Evolutionary conservation across 1,140 invertebrate genomes (phyloP), one percentile per base, ranked within the genome.

Genomic region (Spodoptera litura): DNA sequence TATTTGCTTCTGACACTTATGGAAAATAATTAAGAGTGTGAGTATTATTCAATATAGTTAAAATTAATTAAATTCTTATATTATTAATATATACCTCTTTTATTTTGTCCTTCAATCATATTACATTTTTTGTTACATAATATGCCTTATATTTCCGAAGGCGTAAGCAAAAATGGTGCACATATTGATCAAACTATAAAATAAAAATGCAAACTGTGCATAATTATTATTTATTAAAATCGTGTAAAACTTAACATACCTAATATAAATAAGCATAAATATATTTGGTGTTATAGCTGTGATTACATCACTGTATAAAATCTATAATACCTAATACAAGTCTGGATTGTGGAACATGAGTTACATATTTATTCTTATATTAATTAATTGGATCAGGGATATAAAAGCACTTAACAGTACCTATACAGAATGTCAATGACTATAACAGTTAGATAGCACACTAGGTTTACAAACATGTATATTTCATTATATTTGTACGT

Each of bases 211-310:
- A 3, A 59, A 9, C 64, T 61, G 66, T 62, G 59, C 51, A 59
- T 66, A 70, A 52, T 70, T 70, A 52, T 70, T 70, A 53, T 85
- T 83, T 81, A 83, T 81, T 83, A 79, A 79, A 80, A 81, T 58
- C 15, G 79, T 81, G 64, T 66, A 81, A 75, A 85, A 85, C 71
- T 80, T 81, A 83, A 83, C 77, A 78, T 49, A n/a, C n/a, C n/a
- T n/a, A 64, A 79, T 52, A 20, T 74, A 73, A 66, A 64, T 77
- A 79, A 72, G 55, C 62, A 81, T 49, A 74, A 59, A 82, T 74
- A 81, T 79, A 79, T 86, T 85, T 86, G 82, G 82, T 79, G 79
- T 80, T 64, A 79, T 49, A 73, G 35, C 53, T 44, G 73, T 84
- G 82, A 84, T 81, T 79, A 52, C 15, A 85, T 85, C 83, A 84